phyloP scores from a whole-genome alignment of 2,888 invertebrate genomes.

The Polylopha cassiicola region DNA sequence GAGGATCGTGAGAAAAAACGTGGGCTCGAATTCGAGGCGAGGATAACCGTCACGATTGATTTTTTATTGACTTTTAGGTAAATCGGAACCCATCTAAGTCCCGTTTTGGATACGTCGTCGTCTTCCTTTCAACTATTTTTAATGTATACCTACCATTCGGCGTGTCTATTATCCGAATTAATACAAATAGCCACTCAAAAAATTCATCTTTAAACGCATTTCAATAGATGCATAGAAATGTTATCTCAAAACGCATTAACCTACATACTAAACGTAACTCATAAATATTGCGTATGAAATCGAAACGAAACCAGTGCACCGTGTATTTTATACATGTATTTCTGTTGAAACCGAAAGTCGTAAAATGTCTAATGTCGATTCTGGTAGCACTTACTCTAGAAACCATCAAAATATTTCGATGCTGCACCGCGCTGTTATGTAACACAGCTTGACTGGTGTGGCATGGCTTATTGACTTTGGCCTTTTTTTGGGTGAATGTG shows the following conservation, averaged over 20 bases:
- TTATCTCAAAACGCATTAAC: constrained; percentile 60
- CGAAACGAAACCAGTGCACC: constrained; percentile 55
- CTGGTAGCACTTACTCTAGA: constrained; percentile 34
- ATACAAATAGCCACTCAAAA: constrained; percentile 9
- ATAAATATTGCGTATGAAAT: constrained; percentile 57
- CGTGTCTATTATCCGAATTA: no score
- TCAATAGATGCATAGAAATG: constrained; percentile 28
- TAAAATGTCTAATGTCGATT: constrained; percentile 42
- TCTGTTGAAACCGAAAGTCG: constrained; percentile 63
- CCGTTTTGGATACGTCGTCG: constrained; percentile 10
- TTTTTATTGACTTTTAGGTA: constrained; percentile 48
- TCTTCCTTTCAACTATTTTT: no score
- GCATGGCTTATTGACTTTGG: constrained; percentile 32
- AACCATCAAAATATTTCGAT: constrained; percentile 35
- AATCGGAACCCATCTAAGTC: constrained; percentile 33
- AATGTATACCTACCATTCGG: no score
- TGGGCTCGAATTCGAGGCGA: constrained; percentile 32
- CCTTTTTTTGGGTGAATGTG: constrained; percentile 29
- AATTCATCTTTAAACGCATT: constrained; percentile 9
- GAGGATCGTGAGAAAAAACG: constrained; percentile 58
- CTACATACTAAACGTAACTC: constrained; percentile 58
- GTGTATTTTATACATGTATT: constrained; percentile 51
- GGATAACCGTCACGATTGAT: constrained; percentile 45
- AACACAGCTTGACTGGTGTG: constrained; percentile 33
- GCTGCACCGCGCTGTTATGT: constrained; percentile 35